Conservation (phyloP, 2,113 vertebrate species). For the Nycticryphes semicollaris region DNA sequence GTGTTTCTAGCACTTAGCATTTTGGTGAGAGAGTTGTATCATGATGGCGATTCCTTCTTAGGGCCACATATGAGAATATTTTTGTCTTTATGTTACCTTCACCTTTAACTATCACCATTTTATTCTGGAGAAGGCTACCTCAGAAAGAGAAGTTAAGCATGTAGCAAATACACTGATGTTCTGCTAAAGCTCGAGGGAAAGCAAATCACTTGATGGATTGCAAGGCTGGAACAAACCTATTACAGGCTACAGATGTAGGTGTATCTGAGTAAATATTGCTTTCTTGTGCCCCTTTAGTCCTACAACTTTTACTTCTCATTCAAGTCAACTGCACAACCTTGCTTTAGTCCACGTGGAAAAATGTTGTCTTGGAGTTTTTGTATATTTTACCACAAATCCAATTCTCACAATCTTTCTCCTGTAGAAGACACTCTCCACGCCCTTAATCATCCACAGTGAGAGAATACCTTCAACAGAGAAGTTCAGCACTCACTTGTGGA, state of each 20-base stretch:
- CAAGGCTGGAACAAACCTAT: background rate
- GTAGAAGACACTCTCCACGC: background rate
- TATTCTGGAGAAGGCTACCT: background rate
- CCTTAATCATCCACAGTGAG: background rate
- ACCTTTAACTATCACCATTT: background rate
- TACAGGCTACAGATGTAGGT: background rate
- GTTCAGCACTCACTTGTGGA: background rate
- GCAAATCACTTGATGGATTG: background rate
- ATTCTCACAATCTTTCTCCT: background rate
- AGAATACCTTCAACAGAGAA: background rate
- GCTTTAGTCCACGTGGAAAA: background rate
- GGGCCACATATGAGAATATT: background rate
- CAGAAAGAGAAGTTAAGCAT: background rate
- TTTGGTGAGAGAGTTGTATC: background rate
- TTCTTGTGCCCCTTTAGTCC: background rate
- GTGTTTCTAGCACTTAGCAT: background rate
- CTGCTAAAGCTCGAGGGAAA: background rate
- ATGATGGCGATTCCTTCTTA: background rate
- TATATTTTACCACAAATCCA: background rate
- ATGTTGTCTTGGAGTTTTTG: background rate
- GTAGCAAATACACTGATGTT: background rate
- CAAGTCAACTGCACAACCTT: background rate
- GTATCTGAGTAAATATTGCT: background rate
- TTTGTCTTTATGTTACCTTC: background rate
- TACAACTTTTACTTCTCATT: background rate